A percentile compares a stretch with the other conserved stretches of the same genome.
phyloP scores from a whole-genome alignment of 2,113 vertebrate genomes.

The Plecotus auritus region DNA sequence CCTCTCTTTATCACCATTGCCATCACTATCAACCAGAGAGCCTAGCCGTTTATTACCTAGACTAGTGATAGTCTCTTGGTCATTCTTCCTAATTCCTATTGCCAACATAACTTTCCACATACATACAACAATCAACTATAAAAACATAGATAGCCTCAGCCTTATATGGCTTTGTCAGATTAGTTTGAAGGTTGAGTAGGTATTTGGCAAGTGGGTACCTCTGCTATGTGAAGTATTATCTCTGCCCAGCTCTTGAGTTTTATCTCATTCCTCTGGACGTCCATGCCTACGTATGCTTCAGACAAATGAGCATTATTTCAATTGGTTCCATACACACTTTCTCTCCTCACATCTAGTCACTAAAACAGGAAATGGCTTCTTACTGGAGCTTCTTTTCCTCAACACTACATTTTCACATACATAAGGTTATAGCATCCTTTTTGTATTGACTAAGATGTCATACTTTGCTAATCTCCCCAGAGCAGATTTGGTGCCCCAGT shows the following conservation, averaged over 20 bases:
- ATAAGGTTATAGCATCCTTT: neutral
- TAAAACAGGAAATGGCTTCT: neutral
- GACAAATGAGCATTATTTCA: neutral
- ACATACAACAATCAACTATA: no score
- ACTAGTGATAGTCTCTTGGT: neutral
- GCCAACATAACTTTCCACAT: no score
- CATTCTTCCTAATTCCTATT: neutral
- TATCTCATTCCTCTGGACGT: no score
- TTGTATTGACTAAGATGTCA: neutral
- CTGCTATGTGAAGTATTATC: neutral
- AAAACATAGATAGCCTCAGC: no score
- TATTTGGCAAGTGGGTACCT: no score
- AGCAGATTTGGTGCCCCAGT: neutral
- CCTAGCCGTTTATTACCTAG: neutral
- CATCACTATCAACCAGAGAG: neutral
- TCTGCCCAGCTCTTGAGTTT: neutral
- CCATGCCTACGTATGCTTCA: neutral
- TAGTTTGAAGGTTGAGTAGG: no score
- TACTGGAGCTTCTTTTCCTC: neutral
- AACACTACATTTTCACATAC: neutral
- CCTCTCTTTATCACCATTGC: neutral
- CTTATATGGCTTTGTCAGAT: no score
- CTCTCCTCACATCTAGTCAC: neutral
- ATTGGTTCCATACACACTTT: neutral
- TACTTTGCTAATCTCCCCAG: neutral